Conservation (phyloP, 2,888 invertebrate genomes). For the Anaspis maculata region DNA sequence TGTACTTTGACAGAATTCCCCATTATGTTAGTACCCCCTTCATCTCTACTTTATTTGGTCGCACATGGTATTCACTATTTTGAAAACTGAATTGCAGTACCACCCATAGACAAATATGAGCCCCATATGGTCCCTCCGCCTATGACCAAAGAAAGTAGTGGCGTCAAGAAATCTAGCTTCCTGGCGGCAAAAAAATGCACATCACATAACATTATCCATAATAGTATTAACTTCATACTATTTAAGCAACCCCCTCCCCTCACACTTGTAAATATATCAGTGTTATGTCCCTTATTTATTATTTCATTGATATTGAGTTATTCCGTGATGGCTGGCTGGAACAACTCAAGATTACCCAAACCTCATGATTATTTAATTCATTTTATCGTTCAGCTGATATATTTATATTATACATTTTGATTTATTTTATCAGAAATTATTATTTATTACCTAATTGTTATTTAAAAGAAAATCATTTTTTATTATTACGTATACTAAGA, state of each 20-base stretch:
- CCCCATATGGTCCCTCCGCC: slow-evolving; percentile 5
- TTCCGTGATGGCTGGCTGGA: slow-evolving; percentile 19
- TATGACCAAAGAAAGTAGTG: slow-evolving; percentile 18
- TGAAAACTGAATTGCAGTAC: no score
- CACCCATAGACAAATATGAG: no score
- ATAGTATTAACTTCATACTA: slow-evolving; percentile 15
- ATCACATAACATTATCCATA: slow-evolving; percentile 12
- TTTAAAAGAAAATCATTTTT: no score
- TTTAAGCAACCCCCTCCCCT: no score
- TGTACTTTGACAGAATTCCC: slow-evolving; percentile 31
- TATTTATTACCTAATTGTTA: no score
- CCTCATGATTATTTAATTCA: slow-evolving; percentile 23
- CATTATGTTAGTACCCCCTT: no score
- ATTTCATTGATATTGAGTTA: slow-evolving; percentile 14
- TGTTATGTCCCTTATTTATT: slow-evolving; percentile 15
- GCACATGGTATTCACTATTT: slow-evolving; percentile 15
- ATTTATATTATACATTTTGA: no score
- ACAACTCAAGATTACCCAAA: slow-evolving; percentile 20
- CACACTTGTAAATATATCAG: slow-evolving; percentile 17
- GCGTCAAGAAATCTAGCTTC: slow-evolving; percentile 1
- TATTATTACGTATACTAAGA: no score
- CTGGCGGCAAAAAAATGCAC: slow-evolving; percentile 8
- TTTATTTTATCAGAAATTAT: slow-evolving; percentile 30
- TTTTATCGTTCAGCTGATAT: slow-evolving; percentile 22
- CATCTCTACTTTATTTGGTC: slow-evolving; percentile 21